These are phyloP conservation scores for Phycodurus eques DNA, from an alignment of 2,113 vertebrate genomes.

Conservation along the genomic window DNA sequence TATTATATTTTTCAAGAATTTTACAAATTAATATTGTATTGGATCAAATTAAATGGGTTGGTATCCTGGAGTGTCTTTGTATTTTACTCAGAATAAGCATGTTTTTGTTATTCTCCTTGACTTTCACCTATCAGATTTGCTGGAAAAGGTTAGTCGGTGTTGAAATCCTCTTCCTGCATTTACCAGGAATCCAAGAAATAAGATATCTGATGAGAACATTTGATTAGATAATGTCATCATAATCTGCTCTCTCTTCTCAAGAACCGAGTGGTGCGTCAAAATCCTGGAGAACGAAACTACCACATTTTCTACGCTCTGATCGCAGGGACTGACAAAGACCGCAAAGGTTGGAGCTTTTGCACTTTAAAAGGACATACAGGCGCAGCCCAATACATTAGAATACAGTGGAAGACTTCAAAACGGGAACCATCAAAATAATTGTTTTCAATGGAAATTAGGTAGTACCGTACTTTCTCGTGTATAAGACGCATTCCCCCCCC, in stretches of 20 bases:
- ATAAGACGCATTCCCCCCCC: too few relatives aligned
- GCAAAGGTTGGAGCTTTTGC: slow-evolving; percentile 74
- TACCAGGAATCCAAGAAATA: not conserved
- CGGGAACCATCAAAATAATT: not conserved
- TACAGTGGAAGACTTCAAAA: too few relatives aligned
- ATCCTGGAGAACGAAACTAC: slow-evolving; percentile 87
- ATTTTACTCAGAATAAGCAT: not conserved
- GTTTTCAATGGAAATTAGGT: too few relatives aligned
- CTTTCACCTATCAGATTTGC: slow-evolving; percentile 64
- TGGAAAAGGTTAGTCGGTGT: slow-evolving; percentile 71
- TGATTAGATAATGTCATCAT: not conserved
- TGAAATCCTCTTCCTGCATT: not conserved
- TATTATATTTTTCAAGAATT: too few relatives aligned
- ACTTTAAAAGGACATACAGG: not conserved
- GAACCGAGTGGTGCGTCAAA: slow-evolving; percentile 89
- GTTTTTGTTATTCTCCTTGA: slow-evolving; percentile 49
- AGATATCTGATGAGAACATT: not conserved
- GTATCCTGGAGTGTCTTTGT: too few relatives aligned
- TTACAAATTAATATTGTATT: too few relatives aligned
- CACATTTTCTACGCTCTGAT: slow-evolving; percentile 89
- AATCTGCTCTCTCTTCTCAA: slow-evolving; percentile 45
- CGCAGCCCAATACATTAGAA: too few relatives aligned
- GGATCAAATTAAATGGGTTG: too few relatives aligned
- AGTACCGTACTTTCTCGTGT: too few relatives aligned
- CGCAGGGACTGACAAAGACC: slow-evolving; percentile 76